Conservation (phyloP, 1,140 invertebrate species). For the Trichoplusia ni region DNA sequence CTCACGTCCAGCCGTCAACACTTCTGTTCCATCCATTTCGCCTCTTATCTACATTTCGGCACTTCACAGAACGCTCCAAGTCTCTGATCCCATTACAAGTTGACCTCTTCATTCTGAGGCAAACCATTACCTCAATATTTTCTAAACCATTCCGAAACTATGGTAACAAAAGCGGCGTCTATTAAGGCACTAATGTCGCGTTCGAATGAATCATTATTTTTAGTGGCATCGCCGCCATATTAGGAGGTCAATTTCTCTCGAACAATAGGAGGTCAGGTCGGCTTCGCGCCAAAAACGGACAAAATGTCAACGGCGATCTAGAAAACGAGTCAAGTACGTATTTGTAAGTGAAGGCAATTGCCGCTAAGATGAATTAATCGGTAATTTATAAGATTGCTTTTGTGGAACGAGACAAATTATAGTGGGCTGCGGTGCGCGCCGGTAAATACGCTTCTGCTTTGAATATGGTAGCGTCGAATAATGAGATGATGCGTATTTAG, state of each 20-base stretch:
- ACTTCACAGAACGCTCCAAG: conserved; percentile 3
- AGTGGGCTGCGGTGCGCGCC: too few relatives aligned
- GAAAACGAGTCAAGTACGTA: conserved; percentile 18
- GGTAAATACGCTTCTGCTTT: too few relatives aligned
- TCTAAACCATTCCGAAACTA: conserved; percentile 17
- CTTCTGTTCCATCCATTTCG: conserved; percentile 9
- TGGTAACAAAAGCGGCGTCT: conserved; percentile 27
- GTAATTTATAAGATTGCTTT: conserved; percentile 5
- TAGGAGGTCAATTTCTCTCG: conserved; percentile 31
- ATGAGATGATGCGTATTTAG: too few relatives aligned
- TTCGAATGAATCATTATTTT: conserved; percentile 35
- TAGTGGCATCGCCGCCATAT: conserved; percentile 28
- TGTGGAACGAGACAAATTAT: conserved; percentile 1
- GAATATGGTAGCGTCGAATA: too few relatives aligned
- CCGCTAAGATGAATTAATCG: not conserved
- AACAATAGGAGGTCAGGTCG: conserved; percentile 26
- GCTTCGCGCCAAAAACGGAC: conserved; percentile 22
- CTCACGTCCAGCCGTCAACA: too few relatives aligned
- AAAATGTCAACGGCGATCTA: conserved; percentile 25
- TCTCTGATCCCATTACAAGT: conserved; percentile 16
- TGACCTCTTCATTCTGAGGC: not conserved
- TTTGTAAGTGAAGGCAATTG: conserved; percentile 8
- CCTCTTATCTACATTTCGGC: conserved; percentile 1
- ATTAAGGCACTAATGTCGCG: conserved; percentile 17
- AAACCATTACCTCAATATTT: conserved; percentile 25